Base-by-base conservation (phyloP, 2,113 vertebrate species). In the Otus sunia region DNA sequence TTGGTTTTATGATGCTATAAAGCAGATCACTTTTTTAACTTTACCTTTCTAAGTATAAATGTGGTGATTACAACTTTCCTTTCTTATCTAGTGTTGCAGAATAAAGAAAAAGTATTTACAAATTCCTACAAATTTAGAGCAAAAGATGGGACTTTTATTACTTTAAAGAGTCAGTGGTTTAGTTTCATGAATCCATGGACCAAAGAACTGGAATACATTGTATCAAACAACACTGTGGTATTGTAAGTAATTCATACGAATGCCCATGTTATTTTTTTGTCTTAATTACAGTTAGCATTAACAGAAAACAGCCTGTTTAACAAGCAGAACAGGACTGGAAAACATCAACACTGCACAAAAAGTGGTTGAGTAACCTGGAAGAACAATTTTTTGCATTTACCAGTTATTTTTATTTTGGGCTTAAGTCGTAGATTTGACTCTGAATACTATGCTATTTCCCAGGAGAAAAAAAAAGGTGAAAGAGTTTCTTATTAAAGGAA, bases 171-270 rank as follows among this genome's bases (percentile, higher is more conserved):
- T 97, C 99, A 99, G 96, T 99, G 99, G 99, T 99, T 99, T 98
- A 99, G 99, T 98, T 99, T 99, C 98, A 98, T 99, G 92, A 99
- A 99, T 96, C 99, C 99, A 5, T 99, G 99, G 99, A 99, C 99
- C 98, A 99, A 99, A 98, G 99, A 99, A 97, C 98, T 99, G 93
- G 99, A 99, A 95, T 99, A 99, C 96, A 99, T 99, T 64, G 99
- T 99, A 79, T 99, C 99, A 92, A 98, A 98, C 76, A 99, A 99
- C 95, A 99, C 98, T 49, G 98, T 99, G 72, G 98, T 99, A 97
- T 98, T 98, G 99, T 99, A 97, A 99, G 99, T 99, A 98, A 62
- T 79, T 94, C 23, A 26, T 39, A 20, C 67, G 10, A 59, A 77
- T 91, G 15, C 34, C 14, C 9, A 1, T 80, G 36, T 76, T 60